Base-by-base conservation (phyloP, 2,888 invertebrate species). In the Tridacna crocea region DNA sequence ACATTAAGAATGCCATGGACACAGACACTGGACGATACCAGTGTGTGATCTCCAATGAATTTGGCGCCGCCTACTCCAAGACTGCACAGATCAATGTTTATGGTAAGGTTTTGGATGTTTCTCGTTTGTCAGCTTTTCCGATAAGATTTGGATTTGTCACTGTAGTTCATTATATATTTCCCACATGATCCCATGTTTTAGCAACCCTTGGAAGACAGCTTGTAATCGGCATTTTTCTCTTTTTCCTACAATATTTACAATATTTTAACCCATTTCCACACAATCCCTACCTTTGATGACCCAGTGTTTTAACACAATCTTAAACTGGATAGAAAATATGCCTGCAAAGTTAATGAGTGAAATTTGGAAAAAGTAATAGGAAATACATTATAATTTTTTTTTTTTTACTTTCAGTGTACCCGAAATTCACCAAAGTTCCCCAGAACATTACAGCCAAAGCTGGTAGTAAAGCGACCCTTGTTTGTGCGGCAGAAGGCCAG, bases 401-500 rank as follows among this genome's bases (percentile, higher is more conserved):
- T 22, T 75, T 58, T 89, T 82, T 83, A 79, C 87, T 94, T 94
- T 12, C 93, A 96, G 97, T 98, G 84, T 98, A 97, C 95, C 98
- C 99, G 0, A 96, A 96, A 27, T 98, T 99, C 94, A 96, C 96
- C 46, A 97, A 97, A 95, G 97, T 96, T 78, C 98, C 99, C 0
- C 96, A 96, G 70, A 97, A 98, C 95, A 96, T 98, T 8, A 97
- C 97, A 0, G 97, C 97, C 6, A 96, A 96, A 92, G 97, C 97
- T 22, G 98, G 98, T 13, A 96, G 96, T 87, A 97, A 97, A 19
- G 98, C 98, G 0, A 96, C 97, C 79, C 95, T 99, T 47, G 98
- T 98, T 92, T 99, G 99, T 95, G 97, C 98, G 19, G 99, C 98
- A 3, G 96, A 96, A 80, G 99, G 98, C 0, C 97, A 97, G 92